Evolutionary conservation across 2,113 vertebrate genomes (phyloP).

Genomic region (Lipotes vexillifer): DNA sequence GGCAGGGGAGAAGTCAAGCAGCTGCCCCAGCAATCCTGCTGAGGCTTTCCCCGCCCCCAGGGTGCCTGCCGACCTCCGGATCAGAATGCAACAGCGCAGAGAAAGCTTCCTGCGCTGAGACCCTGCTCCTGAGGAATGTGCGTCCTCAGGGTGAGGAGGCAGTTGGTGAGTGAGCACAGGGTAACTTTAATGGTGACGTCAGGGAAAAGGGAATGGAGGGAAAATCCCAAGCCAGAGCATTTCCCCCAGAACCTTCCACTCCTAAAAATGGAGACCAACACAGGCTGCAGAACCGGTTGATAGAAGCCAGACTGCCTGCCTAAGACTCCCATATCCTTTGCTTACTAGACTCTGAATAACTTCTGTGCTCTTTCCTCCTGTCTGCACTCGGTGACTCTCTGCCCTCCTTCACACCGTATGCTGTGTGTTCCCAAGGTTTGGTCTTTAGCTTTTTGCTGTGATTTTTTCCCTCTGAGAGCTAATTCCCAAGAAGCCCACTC

Average conservation of each 20-base stretch:
- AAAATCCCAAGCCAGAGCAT: neutral
- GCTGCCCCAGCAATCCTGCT: neutral
- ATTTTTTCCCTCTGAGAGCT: neutral
- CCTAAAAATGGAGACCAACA: neutral
- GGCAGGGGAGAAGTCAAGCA: too few relatives aligned
- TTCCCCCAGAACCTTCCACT: neutral
- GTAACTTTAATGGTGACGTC: neutral
- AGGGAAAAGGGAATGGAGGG: neutral
- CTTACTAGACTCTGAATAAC: too few relatives aligned
- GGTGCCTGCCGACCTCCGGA: neutral
- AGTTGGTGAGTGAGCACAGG: neutral
- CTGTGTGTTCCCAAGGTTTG: neutral
- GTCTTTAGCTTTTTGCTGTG: neutral
- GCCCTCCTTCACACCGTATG: neutral
- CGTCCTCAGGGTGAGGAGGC: neutral
- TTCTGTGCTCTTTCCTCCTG: neutral
- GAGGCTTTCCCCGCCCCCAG: neutral
- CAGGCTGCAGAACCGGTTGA: fast-evolving
- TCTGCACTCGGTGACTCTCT: fast-evolving
- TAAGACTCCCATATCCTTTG: neutral
- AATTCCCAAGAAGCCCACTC: neutral
- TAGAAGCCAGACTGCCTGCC: neutral
- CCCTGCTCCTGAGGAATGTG: fast-evolving
- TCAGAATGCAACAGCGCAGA: neutral
- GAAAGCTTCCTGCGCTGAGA: fast-evolving